These are phyloP conservation scores for Keiferia lycopersicella DNA, from an alignment of 2,888 invertebrate genomes.

Conservation along the genomic window DNA sequence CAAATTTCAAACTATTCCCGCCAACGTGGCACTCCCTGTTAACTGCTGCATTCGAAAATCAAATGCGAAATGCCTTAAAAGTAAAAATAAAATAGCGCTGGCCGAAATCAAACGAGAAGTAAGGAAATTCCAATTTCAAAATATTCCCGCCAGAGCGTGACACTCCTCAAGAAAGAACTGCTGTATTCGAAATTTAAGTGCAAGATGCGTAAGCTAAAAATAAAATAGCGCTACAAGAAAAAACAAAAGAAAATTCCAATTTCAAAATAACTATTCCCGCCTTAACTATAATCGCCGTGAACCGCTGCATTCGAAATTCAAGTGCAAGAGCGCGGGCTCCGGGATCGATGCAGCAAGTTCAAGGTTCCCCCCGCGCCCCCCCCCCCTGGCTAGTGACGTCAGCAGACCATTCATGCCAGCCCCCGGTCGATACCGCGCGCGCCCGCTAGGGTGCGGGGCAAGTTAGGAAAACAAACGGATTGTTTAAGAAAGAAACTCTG, in stretches of 20 bases:
- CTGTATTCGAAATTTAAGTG: not conserved
- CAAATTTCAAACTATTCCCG: too few species aligned
- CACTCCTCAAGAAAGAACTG: not conserved
- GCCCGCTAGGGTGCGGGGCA: conserved; percentile 26
- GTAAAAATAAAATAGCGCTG: not conserved
- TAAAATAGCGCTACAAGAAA: too few species aligned
- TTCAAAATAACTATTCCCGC: not conserved
- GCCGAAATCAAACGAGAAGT: too few species aligned
- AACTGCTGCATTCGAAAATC: not conserved
- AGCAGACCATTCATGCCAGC: conserved; percentile 56
- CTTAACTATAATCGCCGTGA: not conserved
- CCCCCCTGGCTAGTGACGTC: conserved; percentile 47
- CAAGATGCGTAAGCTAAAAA: too few species aligned
- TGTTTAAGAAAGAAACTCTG: too few species aligned
- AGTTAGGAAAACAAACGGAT: conserved; percentile 17
- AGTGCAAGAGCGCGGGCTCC: conserved; percentile 34
- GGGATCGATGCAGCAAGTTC: conserved; percentile 39
- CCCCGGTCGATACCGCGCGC: conserved; percentile 45
- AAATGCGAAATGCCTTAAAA: not conserved
- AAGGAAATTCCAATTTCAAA: too few species aligned
- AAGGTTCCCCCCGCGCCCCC: conserved; percentile 31
- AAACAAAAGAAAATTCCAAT: not conserved
- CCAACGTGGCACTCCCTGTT: too few species aligned
- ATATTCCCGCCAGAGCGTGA: too few species aligned
- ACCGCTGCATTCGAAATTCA: conserved; percentile 26